Conservation (phyloP, 2,797 vertebrate species). For the Iguana delicatissima region DNA sequence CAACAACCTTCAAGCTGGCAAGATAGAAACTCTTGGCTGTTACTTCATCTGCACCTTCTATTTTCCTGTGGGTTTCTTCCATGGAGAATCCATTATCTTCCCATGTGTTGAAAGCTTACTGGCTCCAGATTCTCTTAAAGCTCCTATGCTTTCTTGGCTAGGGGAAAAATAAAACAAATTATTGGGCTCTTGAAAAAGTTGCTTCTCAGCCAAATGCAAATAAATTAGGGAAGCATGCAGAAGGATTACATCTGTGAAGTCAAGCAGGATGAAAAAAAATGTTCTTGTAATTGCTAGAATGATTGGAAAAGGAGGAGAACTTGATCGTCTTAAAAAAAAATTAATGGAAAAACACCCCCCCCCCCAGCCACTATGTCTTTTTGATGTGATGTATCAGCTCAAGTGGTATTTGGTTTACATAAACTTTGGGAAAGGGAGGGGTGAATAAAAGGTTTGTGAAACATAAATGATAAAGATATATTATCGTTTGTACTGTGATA, state of each 20-base stretch:
- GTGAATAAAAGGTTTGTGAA: conserved; percentile 26
- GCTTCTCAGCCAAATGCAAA: conserved; percentile 81
- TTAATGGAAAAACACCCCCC: conserved; percentile 58
- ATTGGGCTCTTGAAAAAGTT: conserved; percentile 58
- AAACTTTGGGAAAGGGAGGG: background rate
- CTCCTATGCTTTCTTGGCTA: conserved; percentile 59
- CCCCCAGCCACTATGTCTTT: conserved; percentile 30
- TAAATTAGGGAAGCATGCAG: conserved; percentile 84
- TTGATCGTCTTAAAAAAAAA: conserved; percentile 59
- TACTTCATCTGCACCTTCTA: conserved; percentile 62
- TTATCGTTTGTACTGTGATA: conserved; percentile 49
- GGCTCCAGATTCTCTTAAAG: conserved; percentile 67
- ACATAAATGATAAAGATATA: conserved; percentile 57
- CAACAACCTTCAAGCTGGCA: conserved; percentile 70
- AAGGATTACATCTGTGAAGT: conserved; percentile 88
- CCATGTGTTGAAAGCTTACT: conserved; percentile 69
- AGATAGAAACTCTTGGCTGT: conserved; percentile 58
- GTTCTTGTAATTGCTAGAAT: conserved; percentile 65
- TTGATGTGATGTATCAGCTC: conserved; percentile 22
- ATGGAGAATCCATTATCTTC: conserved; percentile 34
- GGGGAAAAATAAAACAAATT: conserved; percentile 12
- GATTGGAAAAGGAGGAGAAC: conserved; percentile 46
- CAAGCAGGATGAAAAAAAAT: conserved; percentile 72
- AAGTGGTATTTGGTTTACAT: conserved; percentile 60
- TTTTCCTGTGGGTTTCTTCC: conserved; percentile 52